These are phyloP conservation scores for Dasypus novemcinctus DNA, from an alignment of 2,113 vertebrate genomes.

Conservation along the genomic window DNA sequence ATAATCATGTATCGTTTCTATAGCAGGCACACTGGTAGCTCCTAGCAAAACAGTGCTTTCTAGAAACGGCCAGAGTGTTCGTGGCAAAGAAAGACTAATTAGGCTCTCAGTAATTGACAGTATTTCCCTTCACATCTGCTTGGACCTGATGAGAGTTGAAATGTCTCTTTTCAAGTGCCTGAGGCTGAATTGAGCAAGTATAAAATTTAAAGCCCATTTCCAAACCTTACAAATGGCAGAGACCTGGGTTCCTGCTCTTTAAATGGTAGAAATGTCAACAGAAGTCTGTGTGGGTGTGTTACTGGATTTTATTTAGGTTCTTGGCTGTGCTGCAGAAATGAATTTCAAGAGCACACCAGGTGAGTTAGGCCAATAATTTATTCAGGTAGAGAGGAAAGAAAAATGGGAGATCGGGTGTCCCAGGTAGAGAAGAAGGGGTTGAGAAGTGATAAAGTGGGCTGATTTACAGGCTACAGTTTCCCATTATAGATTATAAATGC, in stretches of 20 bases:
- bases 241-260: neutral
- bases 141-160: slow-evolving; percentile 59
- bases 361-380: no score
- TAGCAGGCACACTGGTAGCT: slow-evolving; percentile 68
- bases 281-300: neutral
- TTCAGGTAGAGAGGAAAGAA: no score
- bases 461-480: no score
- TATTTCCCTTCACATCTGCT: slow-evolving; percentile 73
- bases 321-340: no score
- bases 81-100: slow-evolving; percentile 77
- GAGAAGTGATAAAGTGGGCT: no score
- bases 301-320: no score
- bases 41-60: slow-evolving; percentile 65
- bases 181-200: slow-evolving; percentile 61
- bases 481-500: no score
- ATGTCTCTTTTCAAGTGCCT: slow-evolving; percentile 62
- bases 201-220: slow-evolving; percentile 70
- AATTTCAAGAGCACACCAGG: no score
- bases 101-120: slow-evolving; percentile 73
- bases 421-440: no score
- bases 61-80: slow-evolving; percentile 48
- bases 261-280: neutral
- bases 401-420: no score
- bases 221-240: slow-evolving; percentile 35
- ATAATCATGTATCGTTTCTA: slow-evolving; percentile 74